A percentile compares a stretch with the other conserved stretches of the same genome.
These are phyloP conservation scores for Porites evermanni DNA, from an alignment of 92 coral and sea anemone species.

Conservation along the genomic window DNA sequence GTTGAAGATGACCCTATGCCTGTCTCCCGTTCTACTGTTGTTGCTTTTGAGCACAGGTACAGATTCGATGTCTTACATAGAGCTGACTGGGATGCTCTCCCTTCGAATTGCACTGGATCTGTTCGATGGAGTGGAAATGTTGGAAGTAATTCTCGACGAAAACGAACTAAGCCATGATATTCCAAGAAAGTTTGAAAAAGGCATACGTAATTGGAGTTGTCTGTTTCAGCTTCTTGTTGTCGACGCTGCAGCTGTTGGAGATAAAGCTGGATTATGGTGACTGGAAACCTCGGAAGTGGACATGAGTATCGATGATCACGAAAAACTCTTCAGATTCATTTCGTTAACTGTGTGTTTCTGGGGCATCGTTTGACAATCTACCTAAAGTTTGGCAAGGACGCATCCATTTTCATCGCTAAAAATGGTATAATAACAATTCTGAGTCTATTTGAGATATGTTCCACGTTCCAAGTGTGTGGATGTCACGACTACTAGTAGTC, in stretches of 20 bases:
- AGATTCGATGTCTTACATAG: constrained; percentile 28
- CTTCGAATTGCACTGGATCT: constrained; percentile 57
- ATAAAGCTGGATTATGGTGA: not conserved
- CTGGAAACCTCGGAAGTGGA: not conserved
- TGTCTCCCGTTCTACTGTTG: constrained; percentile 63
- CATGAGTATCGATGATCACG: not conserved
- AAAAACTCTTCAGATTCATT: constrained; percentile 1
- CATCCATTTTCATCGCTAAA: constrained; percentile 63
- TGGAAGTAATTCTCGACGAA: constrained; percentile 48
- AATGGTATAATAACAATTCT: constrained; percentile 22
- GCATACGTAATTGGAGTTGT: constrained; percentile 43
- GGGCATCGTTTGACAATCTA: constrained; percentile 47
- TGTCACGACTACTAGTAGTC: not conserved
- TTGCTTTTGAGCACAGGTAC: constrained; percentile 49
- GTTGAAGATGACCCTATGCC: constrained; percentile 71
- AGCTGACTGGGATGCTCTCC: constrained; percentile 38
- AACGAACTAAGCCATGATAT: constrained; percentile 19
- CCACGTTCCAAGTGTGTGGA: not conserved
- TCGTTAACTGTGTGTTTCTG: constrained; percentile 47
- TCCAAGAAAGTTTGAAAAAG: constrained; percentile 4
- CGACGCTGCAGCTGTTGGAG: constrained; percentile 52
- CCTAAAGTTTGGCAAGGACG: constrained; percentile 47
- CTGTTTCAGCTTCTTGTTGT: constrained; percentile 36
- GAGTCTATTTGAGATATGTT: not conserved
- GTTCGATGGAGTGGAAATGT: constrained; percentile 70